Evolutionary conservation across 2,797 vertebrate genomes (phyloP).

Genomic region (Vespertilio murinus): DNA sequence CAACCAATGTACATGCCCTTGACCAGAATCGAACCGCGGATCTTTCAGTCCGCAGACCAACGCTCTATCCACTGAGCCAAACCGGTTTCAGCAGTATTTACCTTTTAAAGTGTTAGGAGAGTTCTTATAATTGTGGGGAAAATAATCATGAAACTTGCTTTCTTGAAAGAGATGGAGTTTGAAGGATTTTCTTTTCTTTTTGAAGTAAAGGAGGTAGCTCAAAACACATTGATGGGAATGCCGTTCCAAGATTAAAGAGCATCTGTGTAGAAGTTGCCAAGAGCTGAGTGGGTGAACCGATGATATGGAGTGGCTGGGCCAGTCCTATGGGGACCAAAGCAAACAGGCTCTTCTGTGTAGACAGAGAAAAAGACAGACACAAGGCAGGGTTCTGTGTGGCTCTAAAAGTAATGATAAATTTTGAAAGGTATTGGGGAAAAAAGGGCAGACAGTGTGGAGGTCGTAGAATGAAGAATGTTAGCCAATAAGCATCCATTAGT

Average conservation of each 20-base stretch:
- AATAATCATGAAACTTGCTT: not conserved
- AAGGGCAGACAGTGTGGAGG: not conserved
- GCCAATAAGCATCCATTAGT: not conserved
- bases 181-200: conserved; percentile 38
- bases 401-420: not conserved
- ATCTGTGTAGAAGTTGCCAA: not conserved
- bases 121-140: not conserved
- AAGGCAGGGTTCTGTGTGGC: not conserved
- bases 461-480: not conserved
- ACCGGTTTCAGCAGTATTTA: not conserved
- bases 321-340: not conserved
- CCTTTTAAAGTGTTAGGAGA: not conserved
- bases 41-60: too few species aligned
- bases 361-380: not conserved
- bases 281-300: conserved; percentile 14
- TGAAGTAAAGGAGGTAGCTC: conserved; percentile 36
- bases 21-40: too few species aligned
- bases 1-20: too few species aligned
- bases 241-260: conserved; percentile 47
- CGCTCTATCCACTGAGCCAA: too few species aligned
- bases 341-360: not conserved
- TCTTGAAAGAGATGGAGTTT: conserved; percentile 32
- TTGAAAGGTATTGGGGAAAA: not conserved
- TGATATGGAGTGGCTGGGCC: not conserved
- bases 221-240: conserved; percentile 23